Percentiles rank a stretch among this genome's conserved stretches.
Conservation (phyloP, 1,140 invertebrate genomes). For the Eufriesea mexicana region DNA sequence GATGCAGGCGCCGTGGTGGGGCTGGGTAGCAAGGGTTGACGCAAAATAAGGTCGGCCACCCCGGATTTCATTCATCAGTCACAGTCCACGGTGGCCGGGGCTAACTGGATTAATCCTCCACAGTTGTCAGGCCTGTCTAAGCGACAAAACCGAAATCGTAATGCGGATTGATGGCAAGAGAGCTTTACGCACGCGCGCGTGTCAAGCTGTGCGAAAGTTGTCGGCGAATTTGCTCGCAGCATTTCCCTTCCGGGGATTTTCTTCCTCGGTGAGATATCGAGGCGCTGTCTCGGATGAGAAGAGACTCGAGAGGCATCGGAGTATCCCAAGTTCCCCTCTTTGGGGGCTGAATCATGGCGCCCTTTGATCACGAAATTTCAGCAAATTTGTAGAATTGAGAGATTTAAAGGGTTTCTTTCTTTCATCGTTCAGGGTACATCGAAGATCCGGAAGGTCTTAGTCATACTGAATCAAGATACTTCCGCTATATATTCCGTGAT, state of each 20-base stretch:
- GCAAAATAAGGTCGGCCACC: slow-evolving; percentile 76
- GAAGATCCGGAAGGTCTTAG: no score
- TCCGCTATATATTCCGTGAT: no score
- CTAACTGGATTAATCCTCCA: slow-evolving; percentile 62
- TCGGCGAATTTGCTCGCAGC: not conserved
- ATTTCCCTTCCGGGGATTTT: not conserved
- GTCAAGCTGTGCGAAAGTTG: not conserved
- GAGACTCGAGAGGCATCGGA: not conserved
- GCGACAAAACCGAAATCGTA: slow-evolving; percentile 28
- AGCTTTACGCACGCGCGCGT: not conserved
- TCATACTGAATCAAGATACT: no score
- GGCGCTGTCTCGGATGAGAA: not conserved
- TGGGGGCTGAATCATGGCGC: no score
- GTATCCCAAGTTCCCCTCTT: no score
- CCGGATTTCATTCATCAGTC: slow-evolving; percentile 77
- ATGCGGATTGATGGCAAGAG: not conserved
- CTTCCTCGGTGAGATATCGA: not conserved
- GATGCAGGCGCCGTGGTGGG: slow-evolving; percentile 17
- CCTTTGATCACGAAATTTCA: no score
- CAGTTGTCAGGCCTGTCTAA: slow-evolving; percentile 32
- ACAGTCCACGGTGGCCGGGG: slow-evolving; percentile 60
- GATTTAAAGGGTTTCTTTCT: no score
- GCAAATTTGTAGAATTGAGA: no score
- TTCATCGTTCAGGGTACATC: no score
- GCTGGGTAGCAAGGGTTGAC: slow-evolving; percentile 53